Evolutionary conservation across 2,797 vertebrate genomes (phyloP), one percentile per base, ranked within the genome.

Genomic region (Enteromius treurensis): DNA sequence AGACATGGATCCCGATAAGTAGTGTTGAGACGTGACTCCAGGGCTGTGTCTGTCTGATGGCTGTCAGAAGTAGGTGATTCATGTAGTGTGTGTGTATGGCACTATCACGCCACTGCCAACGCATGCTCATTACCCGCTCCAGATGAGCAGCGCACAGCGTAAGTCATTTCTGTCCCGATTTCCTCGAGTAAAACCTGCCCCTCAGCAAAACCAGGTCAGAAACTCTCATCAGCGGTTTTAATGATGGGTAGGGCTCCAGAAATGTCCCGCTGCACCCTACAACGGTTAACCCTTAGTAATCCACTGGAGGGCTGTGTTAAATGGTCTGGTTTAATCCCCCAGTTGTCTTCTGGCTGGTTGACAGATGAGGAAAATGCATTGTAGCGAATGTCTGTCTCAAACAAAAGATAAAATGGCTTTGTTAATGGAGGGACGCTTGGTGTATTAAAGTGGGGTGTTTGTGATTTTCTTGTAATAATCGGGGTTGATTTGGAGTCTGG

Each of bases 71-170:
- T 62, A 14, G 13, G 19, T 34, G 60, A 64, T 77, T 13, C 34
- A 45, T 26, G 21, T 29, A 13, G 53, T 81, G 42, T 75, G 9
- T 55, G 69, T 64, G 80, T 65, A 17, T 2, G 80, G 17, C 73
- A 14, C 47, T 3, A 82, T 82, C 81, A 77, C 73, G 23, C 81
- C 81, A 68, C 71, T 45, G 37, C 45, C 60, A 79, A 85, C 81
- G 64, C 55, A 45, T 84, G 55, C 84, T 89, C 79, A 80, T 91
- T 88, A 86, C 73, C 77, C 58, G 74, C 73, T 86, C 5, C 29
- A 14, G 75, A 86, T 19, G 86, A 86, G 78, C 26, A 62, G 26
- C 26, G 0, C 14, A 13, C 37, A 9, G 9, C 6, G 23, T 0
- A 37, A 40, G 45, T 67, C 9, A 76, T 82, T 5, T 19, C n/a